Base-by-base conservation (phyloP, 2,113 vertebrate species). In the Empidonax traillii region DNA sequence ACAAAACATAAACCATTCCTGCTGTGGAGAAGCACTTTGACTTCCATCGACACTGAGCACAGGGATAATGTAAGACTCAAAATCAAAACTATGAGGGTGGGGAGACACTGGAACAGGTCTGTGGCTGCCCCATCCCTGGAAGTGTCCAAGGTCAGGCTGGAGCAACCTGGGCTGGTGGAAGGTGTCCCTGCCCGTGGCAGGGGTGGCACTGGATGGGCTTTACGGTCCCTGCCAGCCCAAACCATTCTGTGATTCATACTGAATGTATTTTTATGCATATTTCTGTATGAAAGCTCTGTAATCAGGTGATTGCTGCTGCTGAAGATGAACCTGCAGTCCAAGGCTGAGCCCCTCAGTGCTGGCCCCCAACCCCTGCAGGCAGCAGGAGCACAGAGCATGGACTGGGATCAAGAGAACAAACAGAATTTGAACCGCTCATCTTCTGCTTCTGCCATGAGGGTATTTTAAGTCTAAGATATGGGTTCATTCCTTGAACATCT, bases 381-480 rank as follows among this genome's bases (percentile, higher is more conserved):
- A 63, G 39, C 21, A 43, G 43, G n/a, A 71, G 55, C 76, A 52
- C 7, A 21, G 33, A 61, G 27, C 2, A 18, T 5, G 74, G 56
- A 88, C 55, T 62, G 55, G 79, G 43, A 94, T 77, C 95, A 93
- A 61, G 93, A 79, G 87, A 76, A 85, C 90, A 95, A 95, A 96
- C 84, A 85, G 43, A 65, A 90, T 87, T 16, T 74, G 8, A 96
- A 91, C 68, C 62, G 44, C 90, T 93, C 89, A 77, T 90, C 77
- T 74, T 24, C 89, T 91, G 62, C 90, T 58, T 72, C 30, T 35
- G 12, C 96, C 91, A 87, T 88, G 68, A 93, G 84, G 78, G 91
- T 96, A 96, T 96, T 96, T 96, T 96, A 95, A 97, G 85, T 95
- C 84, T 73, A 67, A 94, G 95, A 96, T 94, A 96, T 4, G 81